Percentiles rank a stretch among this genome's conserved stretches.
Evolutionary conservation across 2,797 vertebrate genomes (phyloP).

Genomic region (Pteropus rufus): DNA sequence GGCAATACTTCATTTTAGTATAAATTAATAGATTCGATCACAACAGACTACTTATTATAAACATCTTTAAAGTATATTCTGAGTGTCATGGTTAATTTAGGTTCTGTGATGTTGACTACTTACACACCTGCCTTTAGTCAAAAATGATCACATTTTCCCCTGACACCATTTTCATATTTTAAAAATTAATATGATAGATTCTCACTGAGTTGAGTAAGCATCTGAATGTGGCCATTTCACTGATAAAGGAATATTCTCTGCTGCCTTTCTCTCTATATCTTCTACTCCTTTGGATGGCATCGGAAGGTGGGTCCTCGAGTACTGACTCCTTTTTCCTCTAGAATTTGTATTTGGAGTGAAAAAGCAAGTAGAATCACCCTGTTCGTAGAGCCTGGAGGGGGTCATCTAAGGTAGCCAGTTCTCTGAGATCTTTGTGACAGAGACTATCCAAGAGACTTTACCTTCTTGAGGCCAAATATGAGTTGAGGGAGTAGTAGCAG

Average conservation of each 20-base stretch:
- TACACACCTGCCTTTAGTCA: background rate
- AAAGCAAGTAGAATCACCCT: background rate
- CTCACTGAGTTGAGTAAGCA: background rate
- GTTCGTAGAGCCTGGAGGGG: background rate
- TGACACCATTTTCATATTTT: background rate
- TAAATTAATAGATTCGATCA: slow-evolving; percentile 7
- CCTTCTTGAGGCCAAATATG: background rate
- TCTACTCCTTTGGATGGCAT: background rate
- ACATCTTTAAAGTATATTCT: background rate
- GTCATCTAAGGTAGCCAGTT: background rate
- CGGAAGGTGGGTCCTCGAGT: background rate
- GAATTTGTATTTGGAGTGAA: background rate
- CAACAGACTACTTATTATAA: background rate
- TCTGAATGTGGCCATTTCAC: background rate
- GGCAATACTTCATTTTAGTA: background rate
- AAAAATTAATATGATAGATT: background rate
- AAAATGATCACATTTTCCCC: background rate
- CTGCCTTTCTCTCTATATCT: background rate
- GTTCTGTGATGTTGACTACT: background rate
- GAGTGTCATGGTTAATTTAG: background rate
- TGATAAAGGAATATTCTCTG: background rate
- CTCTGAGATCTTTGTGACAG: background rate
- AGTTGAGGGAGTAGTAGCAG: background rate
- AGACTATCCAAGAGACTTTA: background rate
- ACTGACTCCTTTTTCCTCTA: background rate